Percentiles rank a stretch among this genome's conserved stretches.
phyloP scores from a whole-genome alignment of 2,113 vertebrate genomes.

The Mugil cephalus region DNA sequence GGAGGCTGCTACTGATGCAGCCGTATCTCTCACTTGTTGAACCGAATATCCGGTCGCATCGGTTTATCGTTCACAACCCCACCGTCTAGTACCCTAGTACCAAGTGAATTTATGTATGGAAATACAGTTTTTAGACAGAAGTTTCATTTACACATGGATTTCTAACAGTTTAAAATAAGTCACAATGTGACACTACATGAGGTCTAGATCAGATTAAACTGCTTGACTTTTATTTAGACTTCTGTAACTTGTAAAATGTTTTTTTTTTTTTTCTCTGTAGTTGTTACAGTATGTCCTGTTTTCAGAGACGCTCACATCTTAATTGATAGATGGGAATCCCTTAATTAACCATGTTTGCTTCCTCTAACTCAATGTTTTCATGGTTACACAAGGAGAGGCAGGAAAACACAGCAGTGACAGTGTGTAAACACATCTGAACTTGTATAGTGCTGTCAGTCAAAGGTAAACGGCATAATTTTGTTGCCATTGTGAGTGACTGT shows the following conservation, averaged over 20 bases:
- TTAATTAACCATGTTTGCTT: slow-evolving; percentile 37
- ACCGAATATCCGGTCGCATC: no score
- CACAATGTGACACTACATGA: no score
- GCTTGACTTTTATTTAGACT: slow-evolving; percentile 1
- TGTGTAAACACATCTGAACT: slow-evolving; percentile 35
- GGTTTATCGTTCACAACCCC: no score
- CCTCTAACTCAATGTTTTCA: slow-evolving; percentile 40
- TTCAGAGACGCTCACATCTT: slow-evolving; percentile 15
- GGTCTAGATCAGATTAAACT: neutral
- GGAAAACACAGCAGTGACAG: slow-evolving; percentile 35
- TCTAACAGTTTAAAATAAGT: no score
- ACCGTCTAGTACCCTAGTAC: no score
- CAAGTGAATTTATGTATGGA: no score
- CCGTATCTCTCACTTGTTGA: no score
- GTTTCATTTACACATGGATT: no score
- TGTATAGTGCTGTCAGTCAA: slow-evolving; percentile 34
- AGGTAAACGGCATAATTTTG: slow-evolving; percentile 55
- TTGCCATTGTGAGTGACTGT: slow-evolving; percentile 42
- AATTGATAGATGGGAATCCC: slow-evolving; percentile 44
- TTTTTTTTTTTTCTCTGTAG: slow-evolving; percentile 2
- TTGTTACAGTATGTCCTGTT: slow-evolving; percentile 1
- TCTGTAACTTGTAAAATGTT: slow-evolving; percentile 2
- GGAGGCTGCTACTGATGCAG: no score
- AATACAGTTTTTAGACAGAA: no score
- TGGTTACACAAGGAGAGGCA: slow-evolving; percentile 21